Conservation (phyloP, 2,888 invertebrate genomes). For the Thysanoteuthis rhombus region DNA sequence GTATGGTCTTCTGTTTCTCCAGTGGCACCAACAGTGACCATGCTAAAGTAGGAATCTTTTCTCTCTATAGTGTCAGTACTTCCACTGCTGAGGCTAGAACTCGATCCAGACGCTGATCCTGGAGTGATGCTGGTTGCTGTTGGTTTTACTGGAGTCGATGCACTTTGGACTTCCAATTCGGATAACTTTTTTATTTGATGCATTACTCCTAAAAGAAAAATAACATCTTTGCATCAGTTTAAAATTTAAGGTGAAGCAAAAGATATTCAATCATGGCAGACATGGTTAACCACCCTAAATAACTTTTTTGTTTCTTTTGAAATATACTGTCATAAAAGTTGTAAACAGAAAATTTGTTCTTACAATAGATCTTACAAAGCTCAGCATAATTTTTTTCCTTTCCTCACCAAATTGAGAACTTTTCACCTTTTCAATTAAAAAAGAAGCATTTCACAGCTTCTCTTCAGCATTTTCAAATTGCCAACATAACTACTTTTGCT, state of each 20-base stretch:
- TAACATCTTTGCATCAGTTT: background rate
- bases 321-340: too few species aligned
- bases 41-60: slow-evolving; percentile 37
- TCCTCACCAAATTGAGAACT: too few species aligned
- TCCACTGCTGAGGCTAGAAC: slow-evolving; percentile 46
- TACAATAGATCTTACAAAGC: too few species aligned
- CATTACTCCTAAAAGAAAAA: slow-evolving; percentile 76
- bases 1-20: slow-evolving; percentile 33
- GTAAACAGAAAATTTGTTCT: too few species aligned
- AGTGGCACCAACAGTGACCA: slow-evolving; percentile 34
- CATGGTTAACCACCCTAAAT: too few species aligned
- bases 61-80: slow-evolving; percentile 42
- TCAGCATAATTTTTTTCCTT: too few species aligned
- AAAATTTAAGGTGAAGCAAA: background rate
- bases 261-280: background rate
- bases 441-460: too few species aligned
- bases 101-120: slow-evolving; percentile 52
- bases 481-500: too few species aligned
- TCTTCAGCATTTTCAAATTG: too few species aligned
- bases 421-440: too few species aligned
- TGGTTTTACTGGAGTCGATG: slow-evolving; percentile 45
- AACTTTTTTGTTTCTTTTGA: too few species aligned
- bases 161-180: slow-evolving; percentile 74
- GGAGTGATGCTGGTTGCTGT: slow-evolving; percentile 31
- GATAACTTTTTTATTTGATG: slow-evolving; percentile 82